Percentiles rank a stretch among this genome's conserved stretches.
These are phyloP conservation scores for Zosterops borbonicus DNA, from an alignment of 2,113 vertebrate genomes.

Conservation along the genomic window DNA sequence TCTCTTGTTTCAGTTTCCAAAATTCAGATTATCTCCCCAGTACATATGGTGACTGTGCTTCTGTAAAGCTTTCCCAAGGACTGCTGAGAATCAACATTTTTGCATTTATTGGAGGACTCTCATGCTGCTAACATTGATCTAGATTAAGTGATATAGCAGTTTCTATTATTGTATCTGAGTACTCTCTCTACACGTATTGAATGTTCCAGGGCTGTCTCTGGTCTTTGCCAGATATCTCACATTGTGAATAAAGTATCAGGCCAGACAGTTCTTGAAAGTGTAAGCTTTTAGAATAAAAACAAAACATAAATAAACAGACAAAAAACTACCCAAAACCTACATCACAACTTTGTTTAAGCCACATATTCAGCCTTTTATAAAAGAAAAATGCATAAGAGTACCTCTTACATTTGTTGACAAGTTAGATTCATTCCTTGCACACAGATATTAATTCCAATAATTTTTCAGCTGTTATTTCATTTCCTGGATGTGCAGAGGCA, in stretches of 20 bases:
- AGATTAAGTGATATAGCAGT: background rate
- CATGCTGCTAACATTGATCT: background rate
- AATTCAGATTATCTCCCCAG: background rate
- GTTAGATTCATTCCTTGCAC: background rate
- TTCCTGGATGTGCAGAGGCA: background rate
- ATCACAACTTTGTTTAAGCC: background rate
- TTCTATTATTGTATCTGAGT: background rate
- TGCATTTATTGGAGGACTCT: background rate
- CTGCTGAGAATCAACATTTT: background rate
- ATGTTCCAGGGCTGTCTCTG: background rate
- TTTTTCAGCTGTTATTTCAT: background rate
- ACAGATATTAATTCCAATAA: fast-evolving
- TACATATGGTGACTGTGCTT: background rate
- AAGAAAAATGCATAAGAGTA: background rate
- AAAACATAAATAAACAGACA: background rate
- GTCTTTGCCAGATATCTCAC: fast-evolving
- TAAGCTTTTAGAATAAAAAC: background rate
- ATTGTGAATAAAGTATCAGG: background rate
- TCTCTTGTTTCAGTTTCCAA: background rate
- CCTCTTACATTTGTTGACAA: background rate
- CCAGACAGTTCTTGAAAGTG: background rate
- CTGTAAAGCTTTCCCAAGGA: background rate
- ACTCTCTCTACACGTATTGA: background rate
- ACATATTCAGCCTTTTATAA: background rate
- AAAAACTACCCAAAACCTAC: background rate